Evolutionary conservation across 1,140 invertebrate species (phyloP).

Genomic region (Drosophila yakuba): DNA sequence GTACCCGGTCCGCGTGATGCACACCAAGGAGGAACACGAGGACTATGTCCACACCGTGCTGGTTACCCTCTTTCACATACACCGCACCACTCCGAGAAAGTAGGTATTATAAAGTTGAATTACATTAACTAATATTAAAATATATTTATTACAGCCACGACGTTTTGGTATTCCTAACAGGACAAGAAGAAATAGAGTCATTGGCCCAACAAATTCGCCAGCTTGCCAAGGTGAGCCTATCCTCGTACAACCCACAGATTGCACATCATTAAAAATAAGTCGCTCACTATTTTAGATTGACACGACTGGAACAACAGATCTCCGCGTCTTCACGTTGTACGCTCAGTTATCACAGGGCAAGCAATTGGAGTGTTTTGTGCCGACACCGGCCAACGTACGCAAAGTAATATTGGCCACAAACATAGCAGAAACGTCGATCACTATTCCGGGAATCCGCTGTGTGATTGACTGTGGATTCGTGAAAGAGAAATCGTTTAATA

Average conservation of each 20-base stretch:
- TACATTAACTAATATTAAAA: not conserved
- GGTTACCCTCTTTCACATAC: slow-evolving; percentile 96
- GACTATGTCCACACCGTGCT: slow-evolving; percentile 94
- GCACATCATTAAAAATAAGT: not conserved
- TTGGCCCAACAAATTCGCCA: slow-evolving; percentile 91
- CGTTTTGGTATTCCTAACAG: slow-evolving; percentile 98
- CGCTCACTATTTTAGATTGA: slow-evolving; percentile 28
- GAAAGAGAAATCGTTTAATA: slow-evolving; percentile 92
- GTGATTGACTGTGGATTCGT: slow-evolving; percentile 98
- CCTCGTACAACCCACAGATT: not conserved
- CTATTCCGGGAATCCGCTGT: slow-evolving; percentile 96
- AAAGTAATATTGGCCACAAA: slow-evolving; percentile 99
- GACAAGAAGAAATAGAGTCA: slow-evolving; percentile 99
- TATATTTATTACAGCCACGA: slow-evolving; percentile 88
- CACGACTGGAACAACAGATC: slow-evolving; percentile 73
- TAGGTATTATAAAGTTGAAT: slow-evolving; percentile 85
- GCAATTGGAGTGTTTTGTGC: slow-evolving; percentile 92
- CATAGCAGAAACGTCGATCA: slow-evolving; percentile 98
- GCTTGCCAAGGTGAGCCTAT: slow-evolving; percentile 87
- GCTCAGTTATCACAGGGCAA: slow-evolving; percentile 91
- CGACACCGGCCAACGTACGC: slow-evolving; percentile 88
- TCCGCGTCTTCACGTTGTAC: slow-evolving; percentile 93
- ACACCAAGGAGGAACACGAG: slow-evolving; percentile 90
- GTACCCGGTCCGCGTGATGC: slow-evolving; percentile 92
- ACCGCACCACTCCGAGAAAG: slow-evolving; percentile 92